Evolutionary conservation across 2,888 invertebrate genomes (phyloP), one percentile per base, ranked within the genome.

Genomic region (Slavum lentiscoides): DNA sequence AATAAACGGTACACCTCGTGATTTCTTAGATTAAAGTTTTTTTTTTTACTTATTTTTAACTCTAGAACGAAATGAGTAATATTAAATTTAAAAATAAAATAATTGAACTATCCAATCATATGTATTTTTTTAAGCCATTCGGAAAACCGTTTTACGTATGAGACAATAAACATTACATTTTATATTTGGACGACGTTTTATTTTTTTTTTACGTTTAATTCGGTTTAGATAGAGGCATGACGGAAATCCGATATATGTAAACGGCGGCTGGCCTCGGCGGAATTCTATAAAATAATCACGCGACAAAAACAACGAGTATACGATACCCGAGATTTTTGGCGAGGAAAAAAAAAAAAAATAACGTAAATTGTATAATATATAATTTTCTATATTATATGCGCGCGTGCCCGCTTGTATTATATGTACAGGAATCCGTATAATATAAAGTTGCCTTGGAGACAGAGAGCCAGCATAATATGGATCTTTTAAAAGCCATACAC

Each of bases 361-460:
- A 66, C 37, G 17, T 64, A 55, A 8, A 15, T 21, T 49, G 8
- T 74, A 30, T 66, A 55, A 37, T 74, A 58, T 66, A 66, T 66
- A 39, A 58, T 64, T 43, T 74, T 64, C 62, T n/a, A 55, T 7
- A 19, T 6, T 55, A 7, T 37, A 7, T 23, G 23, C 17, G 19
- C 11, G 49, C 13, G 19, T 13, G 49, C 49, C 49, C 15, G 8
- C 1, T 49, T 49, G 13, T 49, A 30, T 30, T 58, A 30, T 58
- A 30, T 30, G 30, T 76, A 59, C 43, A 53, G 8, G 30, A 61
- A 76, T 68, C 59, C 68, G 5, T 68, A 59, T 59, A 67, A 67
- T 37, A 66, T 76, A 59, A 74, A 76, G 67, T 76, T 68, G 59
- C 76, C 76, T 76, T 59, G 76, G 59, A 49, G 76, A 76, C 76